Evolutionary conservation across 2,888 invertebrate species (phyloP), one percentile per base, ranked within the genome.

Genomic region (Stenichneumon culpator): DNA sequence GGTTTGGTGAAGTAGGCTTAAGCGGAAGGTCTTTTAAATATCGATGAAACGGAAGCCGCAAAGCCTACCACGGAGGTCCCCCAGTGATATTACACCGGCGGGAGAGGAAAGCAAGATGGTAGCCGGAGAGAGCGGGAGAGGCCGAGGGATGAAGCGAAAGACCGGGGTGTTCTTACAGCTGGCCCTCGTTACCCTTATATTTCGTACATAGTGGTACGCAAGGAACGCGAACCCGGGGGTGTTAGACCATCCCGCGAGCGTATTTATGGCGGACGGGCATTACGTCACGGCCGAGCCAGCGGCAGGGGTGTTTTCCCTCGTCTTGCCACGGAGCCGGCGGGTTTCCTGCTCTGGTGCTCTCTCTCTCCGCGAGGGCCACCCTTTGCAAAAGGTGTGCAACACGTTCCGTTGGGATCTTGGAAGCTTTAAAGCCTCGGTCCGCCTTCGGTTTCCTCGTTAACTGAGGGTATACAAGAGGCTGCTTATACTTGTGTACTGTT

Each of bases 231-330:
- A 72, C 79, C 75, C 70, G 72, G 83, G 83, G 81, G 81, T 86
- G 79, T 83, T 83, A 72, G 81, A 83, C 86, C 88, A 87, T 87
- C 84, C 74, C 79, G 82, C 72, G 79, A 83, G 81, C 78, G 82
- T 88, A 87, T 88, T 88, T 87, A 88, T 87, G 86, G 84, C 77
- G 78, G 83, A 86, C 85, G 60, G 79, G 86, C 82, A 86, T 86
- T 86, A 86, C 86, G 84, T 86, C 86, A 84, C 74, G 80, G 79
- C 80, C 73, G 68, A 72, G 72, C 69, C 70, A 65, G 72, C 65
- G 60, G 82, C 80, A 57, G 80, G 80, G 73, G 39, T 63, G 82
- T 82, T 79, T 69, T 65, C 67, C 63, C 67, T 75, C 22, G 36
- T 44, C 67, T 16, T 36, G 52, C 50, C 28, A 19, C 22, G 22